Evolutionary conservation across 2,797 vertebrate genomes (phyloP).

Genomic region (Aplochiton taeniatus): DNA sequence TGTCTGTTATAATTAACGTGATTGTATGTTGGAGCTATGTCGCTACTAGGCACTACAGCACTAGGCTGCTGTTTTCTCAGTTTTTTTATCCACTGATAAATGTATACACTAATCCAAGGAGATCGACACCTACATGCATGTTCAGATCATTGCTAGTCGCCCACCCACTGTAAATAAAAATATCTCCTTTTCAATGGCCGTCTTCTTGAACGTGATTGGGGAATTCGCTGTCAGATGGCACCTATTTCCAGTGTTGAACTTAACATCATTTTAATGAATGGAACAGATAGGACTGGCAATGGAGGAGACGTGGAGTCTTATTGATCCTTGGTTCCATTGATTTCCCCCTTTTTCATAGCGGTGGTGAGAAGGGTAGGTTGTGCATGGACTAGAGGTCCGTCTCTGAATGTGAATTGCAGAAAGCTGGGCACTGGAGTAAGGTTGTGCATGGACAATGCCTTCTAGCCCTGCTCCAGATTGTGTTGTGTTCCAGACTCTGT

Average conservation of each 20-base stretch:
- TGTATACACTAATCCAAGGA: too few species aligned
- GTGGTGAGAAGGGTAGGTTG: constrained; percentile 54
- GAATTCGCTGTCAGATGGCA: constrained; percentile 42
- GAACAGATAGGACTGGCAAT: constrained; percentile 54
- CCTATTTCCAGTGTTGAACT: constrained; percentile 62
- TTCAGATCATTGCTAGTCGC: not conserved
- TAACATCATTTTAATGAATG: constrained; percentile 63
- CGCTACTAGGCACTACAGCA: too few species aligned
- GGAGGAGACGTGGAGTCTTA: constrained; percentile 48
- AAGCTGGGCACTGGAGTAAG: constrained; percentile 58
- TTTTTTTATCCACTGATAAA: too few species aligned
- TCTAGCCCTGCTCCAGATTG: constrained; percentile 50
- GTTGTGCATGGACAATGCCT: constrained; percentile 71
- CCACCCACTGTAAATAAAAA: constrained; percentile 7
- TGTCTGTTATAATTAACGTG: too few species aligned
- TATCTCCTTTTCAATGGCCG: constrained; percentile 9
- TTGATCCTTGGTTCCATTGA: constrained; percentile 67
- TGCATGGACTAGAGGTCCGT: constrained; percentile 54
- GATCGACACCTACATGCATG: too few species aligned
- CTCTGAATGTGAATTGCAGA: constrained; percentile 72
- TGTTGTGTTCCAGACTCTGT: constrained; percentile 52
- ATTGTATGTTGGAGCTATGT: too few species aligned
- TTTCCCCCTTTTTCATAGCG: constrained; percentile 55
- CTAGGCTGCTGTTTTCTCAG: too few species aligned
- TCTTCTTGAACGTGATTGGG: constrained; percentile 21